Evolutionary conservation across 2,888 invertebrate genomes (phyloP).

Genomic region (Lacanobia oleracea): DNA sequence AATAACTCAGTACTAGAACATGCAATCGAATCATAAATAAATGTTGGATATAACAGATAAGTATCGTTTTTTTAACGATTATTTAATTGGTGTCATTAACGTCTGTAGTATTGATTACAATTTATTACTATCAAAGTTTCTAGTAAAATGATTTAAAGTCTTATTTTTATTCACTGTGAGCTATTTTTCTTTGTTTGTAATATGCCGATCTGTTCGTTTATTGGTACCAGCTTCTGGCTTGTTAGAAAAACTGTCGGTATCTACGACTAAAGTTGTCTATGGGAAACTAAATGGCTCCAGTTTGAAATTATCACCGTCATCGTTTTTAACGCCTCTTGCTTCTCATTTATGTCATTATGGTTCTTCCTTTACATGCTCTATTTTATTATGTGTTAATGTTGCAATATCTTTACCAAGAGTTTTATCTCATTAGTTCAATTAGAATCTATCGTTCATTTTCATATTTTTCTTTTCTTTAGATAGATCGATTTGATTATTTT

Average conservation of each 20-base stretch:
- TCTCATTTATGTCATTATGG: background rate
- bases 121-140: conserved; percentile 75
- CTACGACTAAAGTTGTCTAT: conserved; percentile 11
- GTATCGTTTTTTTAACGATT: conserved; percentile 76
- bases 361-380: background rate
- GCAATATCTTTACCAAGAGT: background rate
- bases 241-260: conserved; percentile 19
- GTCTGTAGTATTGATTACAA: conserved; percentile 81
- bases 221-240: conserved; percentile 10
- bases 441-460: background rate
- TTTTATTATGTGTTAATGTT: background rate
- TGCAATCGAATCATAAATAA: conserved; percentile 78
- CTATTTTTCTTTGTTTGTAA: conserved; percentile 32
- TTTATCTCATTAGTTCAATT: background rate
- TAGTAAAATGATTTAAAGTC: conserved; percentile 62
- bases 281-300: conserved; percentile 12
- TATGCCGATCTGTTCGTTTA: conserved; percentile 13
- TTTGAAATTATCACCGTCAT: conserved; percentile 17
- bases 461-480: too few relatives aligned
- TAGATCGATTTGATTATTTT: too few relatives aligned
- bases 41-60: conserved; percentile 72
- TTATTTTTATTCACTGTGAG: conserved; percentile 41
- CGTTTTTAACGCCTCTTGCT: conserved; percentile 10
- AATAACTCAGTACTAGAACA: conserved; percentile 71
- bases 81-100: conserved; percentile 85